Conservation (phyloP, 1,140 invertebrate species). For the Lamellibrachia luymesi region DNA sequence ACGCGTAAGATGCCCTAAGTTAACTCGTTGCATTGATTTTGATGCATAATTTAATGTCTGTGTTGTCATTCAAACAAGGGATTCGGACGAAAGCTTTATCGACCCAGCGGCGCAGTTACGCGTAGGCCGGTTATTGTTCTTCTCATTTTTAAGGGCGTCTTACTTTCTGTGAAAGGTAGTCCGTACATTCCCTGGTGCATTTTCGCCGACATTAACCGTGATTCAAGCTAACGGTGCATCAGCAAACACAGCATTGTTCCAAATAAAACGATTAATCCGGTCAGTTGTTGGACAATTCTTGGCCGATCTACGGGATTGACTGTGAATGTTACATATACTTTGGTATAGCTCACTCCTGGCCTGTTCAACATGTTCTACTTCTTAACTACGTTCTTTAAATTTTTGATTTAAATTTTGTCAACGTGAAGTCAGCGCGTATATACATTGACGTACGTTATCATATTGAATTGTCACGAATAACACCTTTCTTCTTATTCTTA, state of each 20-base stretch:
- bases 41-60: constrained; percentile 5
- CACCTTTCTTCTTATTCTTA: too few species aligned
- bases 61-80: not conserved
- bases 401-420: too few species aligned
- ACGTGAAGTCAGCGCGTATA: too few species aligned
- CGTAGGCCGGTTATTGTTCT: not conserved
- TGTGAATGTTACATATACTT: not conserved
- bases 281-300: too few species aligned
- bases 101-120: not conserved
- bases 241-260: not conserved
- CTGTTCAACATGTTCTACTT: too few species aligned
- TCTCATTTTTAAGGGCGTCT: not conserved
- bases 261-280: not conserved
- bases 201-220: not conserved
- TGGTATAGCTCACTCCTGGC: not conserved
- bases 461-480: too few species aligned
- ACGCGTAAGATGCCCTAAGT: not conserved
- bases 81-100: not conserved
- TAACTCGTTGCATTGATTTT: constrained; percentile 1
- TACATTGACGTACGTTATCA: too few species aligned
- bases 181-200: not conserved
- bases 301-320: too few species aligned
- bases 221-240: not conserved
- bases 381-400: too few species aligned
- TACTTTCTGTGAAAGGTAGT: not conserved